Evolutionary conservation across 2,797 vertebrate genomes (phyloP).

Genomic region (Anguilla marmorata): DNA sequence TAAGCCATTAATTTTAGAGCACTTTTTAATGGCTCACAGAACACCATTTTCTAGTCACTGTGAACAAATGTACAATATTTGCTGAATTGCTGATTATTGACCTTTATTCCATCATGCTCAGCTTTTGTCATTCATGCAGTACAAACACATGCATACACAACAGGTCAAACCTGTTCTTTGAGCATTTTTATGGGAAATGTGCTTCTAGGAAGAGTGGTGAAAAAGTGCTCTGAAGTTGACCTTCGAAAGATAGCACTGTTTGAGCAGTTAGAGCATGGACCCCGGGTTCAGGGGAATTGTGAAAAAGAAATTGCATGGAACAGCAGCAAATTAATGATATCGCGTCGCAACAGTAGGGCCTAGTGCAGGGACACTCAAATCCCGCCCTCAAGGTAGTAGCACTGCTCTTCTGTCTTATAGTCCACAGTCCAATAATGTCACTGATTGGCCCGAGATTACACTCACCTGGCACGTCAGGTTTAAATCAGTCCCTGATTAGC

Average conservation of each 20-base stretch:
- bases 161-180: conserved; percentile 37
- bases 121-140: neutral
- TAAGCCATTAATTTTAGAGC: neutral
- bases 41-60: neutral
- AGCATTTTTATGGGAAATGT: conserved; percentile 58
- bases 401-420: neutral
- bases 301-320: conserved; percentile 58
- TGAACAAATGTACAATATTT: neutral
- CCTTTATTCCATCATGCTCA: neutral
- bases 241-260: conserved; percentile 71
- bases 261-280: conserved; percentile 66
- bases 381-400: neutral
- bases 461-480: neutral
- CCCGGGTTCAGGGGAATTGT: conserved; percentile 47
- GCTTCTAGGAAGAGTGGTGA: conserved; percentile 69
- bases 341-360: neutral
- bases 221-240: conserved; percentile 66
- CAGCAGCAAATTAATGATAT: conserved; percentile 39
- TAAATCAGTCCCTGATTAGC: neutral
- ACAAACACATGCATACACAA: neutral
- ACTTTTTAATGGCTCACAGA: neutral
- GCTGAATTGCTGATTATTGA: neutral
- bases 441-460: neutral
- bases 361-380: neutral
- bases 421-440: neutral